These are phyloP conservation scores for Enteromius mattozi DNA, from an alignment of 2,797 vertebrate species.

Conservation along the genomic window DNA sequence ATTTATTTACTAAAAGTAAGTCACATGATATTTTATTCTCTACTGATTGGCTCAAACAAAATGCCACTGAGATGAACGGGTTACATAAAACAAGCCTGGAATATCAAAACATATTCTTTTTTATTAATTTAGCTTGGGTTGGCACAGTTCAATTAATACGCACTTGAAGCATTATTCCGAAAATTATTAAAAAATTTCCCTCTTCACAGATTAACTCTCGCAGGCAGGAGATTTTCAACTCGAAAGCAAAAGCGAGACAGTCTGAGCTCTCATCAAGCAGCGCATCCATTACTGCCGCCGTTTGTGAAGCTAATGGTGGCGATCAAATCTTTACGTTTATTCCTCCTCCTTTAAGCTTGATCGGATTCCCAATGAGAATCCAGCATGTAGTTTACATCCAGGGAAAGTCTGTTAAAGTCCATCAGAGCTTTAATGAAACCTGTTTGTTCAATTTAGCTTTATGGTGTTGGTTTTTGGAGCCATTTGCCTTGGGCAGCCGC, in stretches of 20 bases:
- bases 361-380: slow-evolving; percentile 37
- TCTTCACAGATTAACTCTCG: not conserved
- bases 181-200: not conserved
- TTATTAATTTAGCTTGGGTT: not conserved
- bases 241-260: not conserved
- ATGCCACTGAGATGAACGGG: no score
- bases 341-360: slow-evolving; percentile 3
- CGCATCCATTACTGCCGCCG: not conserved
- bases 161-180: not conserved
- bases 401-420: slow-evolving; percentile 32
- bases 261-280: slow-evolving; percentile 7
- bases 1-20: not conserved
- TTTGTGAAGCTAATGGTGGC: slow-evolving; percentile 11
- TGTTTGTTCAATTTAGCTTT: slow-evolving; percentile 55
- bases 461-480: slow-evolving; percentile 45
- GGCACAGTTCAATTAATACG: not conserved
- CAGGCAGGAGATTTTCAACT: not conserved
- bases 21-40: not conserved
- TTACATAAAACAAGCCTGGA: not conserved
- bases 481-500: slow-evolving; percentile 26
- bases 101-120: not conserved
- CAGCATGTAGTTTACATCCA: slow-evolving; percentile 14
- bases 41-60: not conserved
- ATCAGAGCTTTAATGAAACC: slow-evolving; percentile 56
- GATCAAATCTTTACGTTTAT: not conserved